Conservation (phyloP, 2,797 vertebrate species). For the Paramormyrops hopkinsi region DNA sequence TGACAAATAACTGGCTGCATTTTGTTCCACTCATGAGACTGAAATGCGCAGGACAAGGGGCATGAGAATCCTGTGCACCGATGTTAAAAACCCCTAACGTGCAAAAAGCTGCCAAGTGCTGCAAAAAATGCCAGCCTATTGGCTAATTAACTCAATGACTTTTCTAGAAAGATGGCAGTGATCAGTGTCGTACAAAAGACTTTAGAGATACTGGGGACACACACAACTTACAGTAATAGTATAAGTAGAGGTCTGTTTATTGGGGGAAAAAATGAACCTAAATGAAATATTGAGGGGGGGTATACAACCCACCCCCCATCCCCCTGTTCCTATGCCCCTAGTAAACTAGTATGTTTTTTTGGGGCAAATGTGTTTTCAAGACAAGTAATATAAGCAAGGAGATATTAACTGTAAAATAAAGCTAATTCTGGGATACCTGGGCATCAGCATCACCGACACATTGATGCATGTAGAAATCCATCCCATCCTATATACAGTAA, state of each 20-base stretch:
- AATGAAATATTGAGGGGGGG: neutral
- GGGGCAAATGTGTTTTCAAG: neutral
- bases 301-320: neutral
- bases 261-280: neutral
- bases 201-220: neutral
- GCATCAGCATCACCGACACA: neutral
- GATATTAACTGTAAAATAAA: neutral
- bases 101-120: neutral
- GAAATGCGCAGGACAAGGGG: neutral
- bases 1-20: conserved; percentile 30
- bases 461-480: neutral
- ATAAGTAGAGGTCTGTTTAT: neutral
- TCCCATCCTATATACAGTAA: neutral
- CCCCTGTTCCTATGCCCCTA: neutral
- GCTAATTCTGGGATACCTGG: neutral
- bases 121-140: neutral
- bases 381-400: neutral
- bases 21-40: neutral
- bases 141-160: neutral
- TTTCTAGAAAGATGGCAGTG: neutral
- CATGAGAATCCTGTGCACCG: neutral
- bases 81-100: neutral
- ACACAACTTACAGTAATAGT: neutral
- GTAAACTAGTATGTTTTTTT: neutral
- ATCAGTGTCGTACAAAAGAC: neutral